Evolutionary conservation across 2,113 vertebrate species (phyloP), one percentile per base, ranked within the genome.

Genomic region (Noturus placidus): DNA sequence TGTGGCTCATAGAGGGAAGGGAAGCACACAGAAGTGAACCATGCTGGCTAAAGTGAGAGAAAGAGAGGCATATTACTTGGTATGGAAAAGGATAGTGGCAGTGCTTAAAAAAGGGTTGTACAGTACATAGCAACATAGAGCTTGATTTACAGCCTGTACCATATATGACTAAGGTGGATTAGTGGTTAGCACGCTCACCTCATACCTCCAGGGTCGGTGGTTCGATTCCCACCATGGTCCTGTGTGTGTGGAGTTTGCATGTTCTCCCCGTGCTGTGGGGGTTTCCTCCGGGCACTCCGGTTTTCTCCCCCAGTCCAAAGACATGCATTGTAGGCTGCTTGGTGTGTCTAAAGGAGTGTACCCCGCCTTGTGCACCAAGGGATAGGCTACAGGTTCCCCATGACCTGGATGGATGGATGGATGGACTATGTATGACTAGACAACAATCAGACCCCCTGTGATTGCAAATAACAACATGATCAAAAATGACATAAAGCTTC

Each of bases 131-230:
- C 50, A 63, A 74, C 25, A 35, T 19, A 42, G 10, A 52, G 70
- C 25, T 10, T 85, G 35, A 59, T 85, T 77, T 63, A 85, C 27
- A 50, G 54, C 54, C 33, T 42, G 83, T 9, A 76, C 33, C n/a
- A 22, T 5, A 3, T 27, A 65, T 27, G 4, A 76, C 35, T 27
- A 59, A n/a, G n/a, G n/a, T n/a, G n/a, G n/a, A n/a, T n/a, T n/a
- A n/a, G n/a, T n/a, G n/a, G n/a, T n/a, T n/a, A n/a, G n/a, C n/a
- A n/a, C n/a, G n/a, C n/a, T n/a, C n/a, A n/a, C n/a, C n/a, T n/a
- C n/a, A n/a, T n/a, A n/a, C n/a, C n/a, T n/a, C n/a, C n/a, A n/a
- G n/a, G n/a, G n/a, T n/a, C n/a, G n/a, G n/a, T n/a, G n/a, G n/a
- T n/a, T n/a, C n/a, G n/a, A n/a, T n/a, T n/a, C n/a, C n/a, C n/a